Evolutionary conservation across 1,140 invertebrate genomes (phyloP).

Genomic region (Sycobia sp.): DNA sequence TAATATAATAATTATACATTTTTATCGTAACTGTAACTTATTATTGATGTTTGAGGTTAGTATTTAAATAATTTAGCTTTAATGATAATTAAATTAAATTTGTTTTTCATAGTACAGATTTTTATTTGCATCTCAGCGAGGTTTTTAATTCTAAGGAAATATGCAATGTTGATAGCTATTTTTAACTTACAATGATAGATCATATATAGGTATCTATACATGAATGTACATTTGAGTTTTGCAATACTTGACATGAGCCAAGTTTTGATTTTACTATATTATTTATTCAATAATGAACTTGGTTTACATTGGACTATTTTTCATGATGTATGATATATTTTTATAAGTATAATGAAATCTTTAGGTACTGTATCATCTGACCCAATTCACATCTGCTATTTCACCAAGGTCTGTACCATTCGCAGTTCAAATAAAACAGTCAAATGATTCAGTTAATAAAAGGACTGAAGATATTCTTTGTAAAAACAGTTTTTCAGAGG

Average conservation of each 20-base stretch:
- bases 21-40: background rate
- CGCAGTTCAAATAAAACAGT: constrained; percentile 39
- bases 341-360: constrained; percentile 27
- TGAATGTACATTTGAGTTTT: background rate
- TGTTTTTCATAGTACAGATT: no score
- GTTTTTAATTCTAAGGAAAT: no score
- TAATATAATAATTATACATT: background rate
- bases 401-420: constrained; percentile 48
- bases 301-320: background rate
- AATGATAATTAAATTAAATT: no score
- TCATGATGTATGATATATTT: constrained; percentile 1
- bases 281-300: background rate
- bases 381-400: constrained; percentile 53
- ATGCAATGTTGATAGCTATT: no score
- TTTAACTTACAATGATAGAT: no score
- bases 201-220: no score
- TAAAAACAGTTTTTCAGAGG: constrained; percentile 47
- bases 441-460: constrained; percentile 38
- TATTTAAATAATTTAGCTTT: no score
- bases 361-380: constrained; percentile 58
- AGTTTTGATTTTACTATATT: background rate
- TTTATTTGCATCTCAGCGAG: no score
- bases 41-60: background rate
- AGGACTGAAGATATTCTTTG: constrained; percentile 43
- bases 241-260: background rate